A percentile compares a stretch with the other conserved stretches of the same genome.
Evolutionary conservation across 2,888 invertebrate species (phyloP).

Genomic region (Ceramica pisi): DNA sequence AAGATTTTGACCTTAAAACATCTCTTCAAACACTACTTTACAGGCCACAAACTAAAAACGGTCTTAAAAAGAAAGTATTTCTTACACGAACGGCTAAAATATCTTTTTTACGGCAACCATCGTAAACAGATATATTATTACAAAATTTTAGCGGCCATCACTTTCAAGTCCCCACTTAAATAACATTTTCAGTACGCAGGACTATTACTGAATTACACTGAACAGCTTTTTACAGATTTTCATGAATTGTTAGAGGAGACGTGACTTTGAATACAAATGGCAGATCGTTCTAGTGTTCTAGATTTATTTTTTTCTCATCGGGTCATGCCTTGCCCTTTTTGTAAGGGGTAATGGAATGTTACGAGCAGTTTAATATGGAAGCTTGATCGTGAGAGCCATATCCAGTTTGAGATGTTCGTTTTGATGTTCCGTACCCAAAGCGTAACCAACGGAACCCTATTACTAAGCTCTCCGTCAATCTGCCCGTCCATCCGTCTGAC

Average conservation of each 20-base stretch:
- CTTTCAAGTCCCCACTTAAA: conserved; percentile 39
- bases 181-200: conserved; percentile 36
- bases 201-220: conserved; percentile 56
- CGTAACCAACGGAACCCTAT: too few relatives aligned
- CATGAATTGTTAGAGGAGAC: conserved; percentile 55
- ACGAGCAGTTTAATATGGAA: conserved; percentile 28
- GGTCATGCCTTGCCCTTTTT: conserved; percentile 37
- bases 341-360: conserved; percentile 34
- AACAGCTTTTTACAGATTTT: conserved; percentile 59
- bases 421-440: too few relatives aligned
- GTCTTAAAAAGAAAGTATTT: neutral
- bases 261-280: conserved; percentile 63
- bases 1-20: neutral
- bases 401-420: neutral
- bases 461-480: too few relatives aligned
- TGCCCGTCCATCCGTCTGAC: too few relatives aligned
- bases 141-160: conserved; percentile 42
- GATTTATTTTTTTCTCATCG: conserved; percentile 42
- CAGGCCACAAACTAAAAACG: neutral
- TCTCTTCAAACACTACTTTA: conserved; percentile 7
- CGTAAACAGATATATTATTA: conserved; percentile 44
- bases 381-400: neutral
- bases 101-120: conserved; percentile 40
- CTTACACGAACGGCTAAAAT: conserved; percentile 15
- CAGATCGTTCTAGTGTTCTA: conserved; percentile 30